Percentiles rank a stretch among this genome's conserved stretches.
Conservation (phyloP, 2,797 vertebrate species). For the Adrianichthys oophorus region DNA sequence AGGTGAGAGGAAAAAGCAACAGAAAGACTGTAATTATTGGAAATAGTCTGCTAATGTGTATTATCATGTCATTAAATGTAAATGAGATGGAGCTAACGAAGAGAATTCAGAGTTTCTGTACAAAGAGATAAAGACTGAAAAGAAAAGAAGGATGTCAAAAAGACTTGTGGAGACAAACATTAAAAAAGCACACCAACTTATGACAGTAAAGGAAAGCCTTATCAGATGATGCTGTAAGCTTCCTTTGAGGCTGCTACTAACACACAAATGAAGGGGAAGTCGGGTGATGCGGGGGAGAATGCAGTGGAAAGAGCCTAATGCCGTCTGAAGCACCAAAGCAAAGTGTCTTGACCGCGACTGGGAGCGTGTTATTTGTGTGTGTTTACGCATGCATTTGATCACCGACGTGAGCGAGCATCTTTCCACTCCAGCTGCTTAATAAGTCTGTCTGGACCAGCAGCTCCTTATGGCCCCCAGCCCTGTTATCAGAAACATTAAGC, state of each 20-base stretch:
- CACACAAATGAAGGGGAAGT: slow-evolving; percentile 53
- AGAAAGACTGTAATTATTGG: slow-evolving; percentile 94
- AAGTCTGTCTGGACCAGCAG: slow-evolving; percentile 85
- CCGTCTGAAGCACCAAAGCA: slow-evolving; percentile 64
- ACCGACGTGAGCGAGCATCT: slow-evolving; percentile 69
- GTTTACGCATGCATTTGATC: slow-evolving; percentile 77
- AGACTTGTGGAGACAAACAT: slow-evolving; percentile 42
- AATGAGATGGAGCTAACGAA: slow-evolving; percentile 84
- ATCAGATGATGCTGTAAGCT: slow-evolving; percentile 13
- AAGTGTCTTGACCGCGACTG: slow-evolving; percentile 55
- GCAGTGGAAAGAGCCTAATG: slow-evolving; percentile 65
- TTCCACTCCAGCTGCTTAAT: slow-evolving; percentile 83
- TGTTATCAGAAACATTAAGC: slow-evolving; percentile 99
- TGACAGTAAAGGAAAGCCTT: slow-evolving; percentile 17
- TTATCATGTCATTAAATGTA: slow-evolving; percentile 89
- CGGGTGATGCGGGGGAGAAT: slow-evolving; percentile 47
- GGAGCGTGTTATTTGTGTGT: slow-evolving; percentile 35
- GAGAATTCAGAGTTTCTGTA: slow-evolving; percentile 64
- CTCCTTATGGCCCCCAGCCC: slow-evolving; percentile 90
- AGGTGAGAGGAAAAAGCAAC: slow-evolving; percentile 79
- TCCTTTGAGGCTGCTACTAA: slow-evolving; percentile 45
- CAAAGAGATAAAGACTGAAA: slow-evolving; percentile 29
- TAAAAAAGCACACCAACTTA: slow-evolving; percentile 48
- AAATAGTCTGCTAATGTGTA: slow-evolving; percentile 94
- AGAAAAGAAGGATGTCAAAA: slow-evolving; percentile 36